Percentiles rank a stretch among this genome's conserved stretches.
Conservation (phyloP, 2,113 vertebrate species). For the Sapajus apella region DNA sequence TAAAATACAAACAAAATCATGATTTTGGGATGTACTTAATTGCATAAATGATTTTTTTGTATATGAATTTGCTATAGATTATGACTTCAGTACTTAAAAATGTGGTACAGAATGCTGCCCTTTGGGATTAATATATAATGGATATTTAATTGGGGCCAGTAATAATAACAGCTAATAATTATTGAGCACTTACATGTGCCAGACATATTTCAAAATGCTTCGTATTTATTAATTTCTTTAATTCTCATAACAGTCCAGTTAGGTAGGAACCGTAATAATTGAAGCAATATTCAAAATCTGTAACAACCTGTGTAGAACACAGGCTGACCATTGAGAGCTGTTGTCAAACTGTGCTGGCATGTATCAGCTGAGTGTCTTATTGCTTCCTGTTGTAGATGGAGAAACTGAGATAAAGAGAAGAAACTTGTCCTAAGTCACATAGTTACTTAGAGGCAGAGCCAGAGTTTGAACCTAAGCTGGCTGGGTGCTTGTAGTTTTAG, state of each 20-base stretch:
- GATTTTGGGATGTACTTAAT: background rate
- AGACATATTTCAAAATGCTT: background rate
- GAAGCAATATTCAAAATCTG: background rate
- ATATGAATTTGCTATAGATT: slow-evolving; percentile 23
- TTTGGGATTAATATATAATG: slow-evolving; percentile 1
- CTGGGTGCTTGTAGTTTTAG: background rate
- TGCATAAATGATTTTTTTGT: background rate
- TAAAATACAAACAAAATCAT: slow-evolving; percentile 29
- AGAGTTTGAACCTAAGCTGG: background rate
- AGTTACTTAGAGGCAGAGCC: background rate
- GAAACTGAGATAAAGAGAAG: background rate
- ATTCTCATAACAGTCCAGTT: background rate
- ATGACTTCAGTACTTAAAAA: background rate
- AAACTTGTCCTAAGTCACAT: background rate
- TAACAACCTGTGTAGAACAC: background rate
- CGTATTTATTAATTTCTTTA: background rate
- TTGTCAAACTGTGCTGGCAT: background rate
- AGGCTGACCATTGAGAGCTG: background rate
- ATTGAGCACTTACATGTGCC: background rate
- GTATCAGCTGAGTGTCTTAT: background rate
- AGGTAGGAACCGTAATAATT: background rate
- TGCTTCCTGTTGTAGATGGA: background rate
- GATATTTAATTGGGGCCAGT: background rate
- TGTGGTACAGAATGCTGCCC: background rate
- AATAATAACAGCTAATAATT: background rate